These are phyloP conservation scores for Drosophila dunni DNA, from an alignment of 1,140 invertebrate species.

Conservation along the genomic window DNA sequence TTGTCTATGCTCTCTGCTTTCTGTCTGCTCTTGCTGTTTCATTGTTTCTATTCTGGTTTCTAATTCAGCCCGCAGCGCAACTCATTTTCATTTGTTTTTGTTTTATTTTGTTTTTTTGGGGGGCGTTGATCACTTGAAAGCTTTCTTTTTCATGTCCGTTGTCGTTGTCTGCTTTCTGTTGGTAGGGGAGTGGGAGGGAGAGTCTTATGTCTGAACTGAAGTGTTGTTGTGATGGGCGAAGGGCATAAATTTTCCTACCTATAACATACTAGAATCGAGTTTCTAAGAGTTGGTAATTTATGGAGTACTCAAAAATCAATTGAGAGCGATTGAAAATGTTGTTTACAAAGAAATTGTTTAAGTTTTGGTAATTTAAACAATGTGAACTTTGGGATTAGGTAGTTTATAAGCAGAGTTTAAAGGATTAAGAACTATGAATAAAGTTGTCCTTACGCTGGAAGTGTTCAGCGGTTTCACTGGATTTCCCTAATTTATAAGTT, in stretches of 20 bases:
- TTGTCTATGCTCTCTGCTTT: too few relatives aligned
- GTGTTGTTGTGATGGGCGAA: constrained; percentile 26
- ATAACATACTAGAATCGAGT: not conserved
- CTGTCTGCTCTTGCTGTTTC: not conserved
- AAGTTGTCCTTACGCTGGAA: too few relatives aligned
- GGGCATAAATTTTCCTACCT: not conserved
- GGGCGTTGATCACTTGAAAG: constrained; percentile 24
- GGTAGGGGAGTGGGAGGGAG: not conserved
- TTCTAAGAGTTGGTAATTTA: constrained; percentile 26
- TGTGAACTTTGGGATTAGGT: too few relatives aligned
- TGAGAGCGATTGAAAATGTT: constrained; percentile 7
- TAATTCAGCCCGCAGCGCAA: constrained; percentile 35
- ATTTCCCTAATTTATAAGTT: too few relatives aligned
- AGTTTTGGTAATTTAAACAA: not conserved
- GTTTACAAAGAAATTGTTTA: constrained; percentile 9
- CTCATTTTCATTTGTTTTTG: constrained; percentile 29
- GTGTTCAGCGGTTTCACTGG: too few relatives aligned
- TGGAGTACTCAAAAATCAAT: constrained; percentile 2
- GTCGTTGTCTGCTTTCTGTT: constrained; percentile 1
- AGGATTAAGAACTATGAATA: too few relatives aligned
- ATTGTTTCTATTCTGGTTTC: constrained; percentile 25
- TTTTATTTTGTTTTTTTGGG: constrained; percentile 20
- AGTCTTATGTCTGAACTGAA: constrained; percentile 17
- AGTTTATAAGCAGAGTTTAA: too few relatives aligned
- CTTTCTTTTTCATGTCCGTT: constrained; percentile 13